phyloP scores from a whole-genome alignment of 2,113 vertebrate genomes.

The Pterocles gutturalis region DNA sequence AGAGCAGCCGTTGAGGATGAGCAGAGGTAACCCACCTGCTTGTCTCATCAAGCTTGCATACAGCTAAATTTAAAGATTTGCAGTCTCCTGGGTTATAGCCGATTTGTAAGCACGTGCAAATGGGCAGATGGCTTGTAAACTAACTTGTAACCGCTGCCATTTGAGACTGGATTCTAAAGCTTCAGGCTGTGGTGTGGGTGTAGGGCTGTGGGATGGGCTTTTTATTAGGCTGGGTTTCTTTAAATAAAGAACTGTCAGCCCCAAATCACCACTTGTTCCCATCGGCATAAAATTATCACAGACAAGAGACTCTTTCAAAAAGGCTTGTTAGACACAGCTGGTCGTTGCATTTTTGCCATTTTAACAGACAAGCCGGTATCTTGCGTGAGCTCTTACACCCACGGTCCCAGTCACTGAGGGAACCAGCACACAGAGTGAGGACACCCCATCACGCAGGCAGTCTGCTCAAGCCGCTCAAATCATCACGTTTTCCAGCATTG shows the following conservation, averaged over 20 bases:
- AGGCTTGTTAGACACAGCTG: neutral
- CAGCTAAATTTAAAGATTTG: neutral
- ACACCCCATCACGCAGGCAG: neutral
- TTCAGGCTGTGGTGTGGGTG: neutral
- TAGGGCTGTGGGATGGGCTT: neutral
- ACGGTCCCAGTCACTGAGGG: neutral
- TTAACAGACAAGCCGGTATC: neutral
- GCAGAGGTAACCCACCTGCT: neutral
- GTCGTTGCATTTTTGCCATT: neutral
- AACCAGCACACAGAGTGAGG: neutral
- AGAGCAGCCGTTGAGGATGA: neutral
- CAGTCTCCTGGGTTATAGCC: neutral
- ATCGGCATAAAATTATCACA: neutral
- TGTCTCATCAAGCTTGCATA: neutral
- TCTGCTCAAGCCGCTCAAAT: neutral
- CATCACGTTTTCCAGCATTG: neutral
- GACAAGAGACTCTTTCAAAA: neutral
- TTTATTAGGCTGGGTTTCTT: neutral
- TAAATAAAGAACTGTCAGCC: neutral
- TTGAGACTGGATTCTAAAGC: neutral
- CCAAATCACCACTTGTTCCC: neutral
- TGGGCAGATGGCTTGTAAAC: neutral
- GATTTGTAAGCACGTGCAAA: neutral
- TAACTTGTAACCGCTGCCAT: neutral
- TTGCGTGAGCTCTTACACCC: neutral